Evolutionary conservation across 2,797 vertebrate genomes (phyloP), one percentile per base, ranked within the genome.

Genomic region (Myotis findleyi): DNA sequence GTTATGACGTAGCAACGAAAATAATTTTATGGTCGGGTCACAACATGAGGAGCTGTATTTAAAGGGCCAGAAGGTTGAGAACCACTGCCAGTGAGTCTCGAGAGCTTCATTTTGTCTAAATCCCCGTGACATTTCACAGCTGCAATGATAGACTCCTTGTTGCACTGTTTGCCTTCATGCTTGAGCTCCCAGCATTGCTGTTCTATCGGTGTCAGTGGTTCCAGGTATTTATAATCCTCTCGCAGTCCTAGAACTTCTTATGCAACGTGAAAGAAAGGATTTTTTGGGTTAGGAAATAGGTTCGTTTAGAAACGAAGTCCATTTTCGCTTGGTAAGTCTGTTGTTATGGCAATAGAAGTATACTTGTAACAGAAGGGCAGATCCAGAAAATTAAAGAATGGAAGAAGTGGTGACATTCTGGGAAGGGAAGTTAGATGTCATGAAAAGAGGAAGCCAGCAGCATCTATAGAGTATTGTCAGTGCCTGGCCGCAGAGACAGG

Each of bases 301-400:
- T n/a, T 93, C n/a, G n/a, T 55, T 81, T 44, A 87, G 53, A 95
- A 81, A 76, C n/a, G 4, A 85, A 92, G 66, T 87, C n/a, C 57
- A 30, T 92, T 94, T 86, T 89, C 66, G 18, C 64, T 89, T 85
- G 80, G 17, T 88, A 79, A 75, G 20, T 44, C 30, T 88, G 53
- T 91, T 89, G 36, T 94, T 84, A 90, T 41, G 59, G 62, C 73
- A 68, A 83, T 75, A 16, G 79, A 94, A 87, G 36, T 91, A 13
- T 85, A 47, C 69, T 84, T 93, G 11, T 44, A 87, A 64, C 20
- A 16, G 49, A 77, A 95, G 36, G 36, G 82, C 21, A 71, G 71
- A 84, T 81, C 13, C 53, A 83, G 33, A 85, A 97, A 90, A 82
- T 76, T 49, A 90, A 87, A 82, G 57, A 88, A 85, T 66, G 16